These are phyloP conservation scores for Habrosyne pyritoides DNA, from an alignment of 2,888 invertebrate genomes.

Conservation along the genomic window DNA sequence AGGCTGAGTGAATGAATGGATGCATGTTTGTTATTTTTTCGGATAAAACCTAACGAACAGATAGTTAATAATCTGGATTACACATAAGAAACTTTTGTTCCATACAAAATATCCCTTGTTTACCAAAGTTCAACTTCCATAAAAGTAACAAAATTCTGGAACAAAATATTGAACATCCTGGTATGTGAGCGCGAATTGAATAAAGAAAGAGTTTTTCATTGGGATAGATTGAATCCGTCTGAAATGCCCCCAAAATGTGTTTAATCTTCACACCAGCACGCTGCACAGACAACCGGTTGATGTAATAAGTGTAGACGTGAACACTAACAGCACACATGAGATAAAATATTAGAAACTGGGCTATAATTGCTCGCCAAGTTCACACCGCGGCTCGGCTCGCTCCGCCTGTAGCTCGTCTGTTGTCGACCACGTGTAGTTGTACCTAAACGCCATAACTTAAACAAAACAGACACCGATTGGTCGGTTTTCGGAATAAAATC, in stretches of 20 bases:
- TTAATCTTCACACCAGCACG: conserved; percentile 12
- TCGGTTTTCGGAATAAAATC: conserved; percentile 68
- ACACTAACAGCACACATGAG: conserved; percentile 36
- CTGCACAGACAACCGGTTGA: conserved; percentile 46
- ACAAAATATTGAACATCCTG: neutral
- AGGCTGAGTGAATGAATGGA: too few relatives aligned
- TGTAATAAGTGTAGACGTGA: conserved; percentile 46
- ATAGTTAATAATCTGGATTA: too few relatives aligned
- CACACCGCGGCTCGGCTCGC: conserved; percentile 39
- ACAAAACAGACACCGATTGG: conserved; percentile 61
- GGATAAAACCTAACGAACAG: too few relatives aligned
- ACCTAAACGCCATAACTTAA: conserved; percentile 70
- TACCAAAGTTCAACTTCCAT: too few relatives aligned
- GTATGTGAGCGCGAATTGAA: neutral
- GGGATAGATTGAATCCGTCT: neutral
- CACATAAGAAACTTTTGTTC: too few relatives aligned
- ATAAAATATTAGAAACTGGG: conserved; percentile 37
- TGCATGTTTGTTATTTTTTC: too few relatives aligned
- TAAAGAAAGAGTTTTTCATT: neutral
- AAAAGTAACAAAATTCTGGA: neutral
- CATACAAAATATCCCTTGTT: too few relatives aligned
- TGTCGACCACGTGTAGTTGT: conserved; percentile 66
- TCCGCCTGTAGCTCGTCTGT: conserved; percentile 68
- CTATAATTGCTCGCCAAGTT: conserved; percentile 57
- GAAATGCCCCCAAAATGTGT: neutral